These are phyloP conservation scores for Stenodera caucasica DNA, from an alignment of 2,888 invertebrate genomes.

Conservation along the genomic window DNA sequence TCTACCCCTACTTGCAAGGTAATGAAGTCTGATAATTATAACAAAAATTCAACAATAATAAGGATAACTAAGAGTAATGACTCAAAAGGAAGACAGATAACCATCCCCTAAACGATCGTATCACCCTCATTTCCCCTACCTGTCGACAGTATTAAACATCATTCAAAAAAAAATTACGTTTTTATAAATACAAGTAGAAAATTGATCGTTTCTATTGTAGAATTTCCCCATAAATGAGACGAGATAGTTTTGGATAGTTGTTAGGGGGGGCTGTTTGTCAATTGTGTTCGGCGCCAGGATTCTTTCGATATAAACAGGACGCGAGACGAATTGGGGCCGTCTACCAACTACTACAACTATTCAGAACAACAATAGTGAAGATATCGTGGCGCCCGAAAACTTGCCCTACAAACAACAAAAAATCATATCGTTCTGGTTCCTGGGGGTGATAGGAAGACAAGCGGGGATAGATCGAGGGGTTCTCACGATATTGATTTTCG, in stretches of 20 bases:
- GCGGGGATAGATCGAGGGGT: neutral
- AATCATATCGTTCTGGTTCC: slow-evolving; percentile 16
- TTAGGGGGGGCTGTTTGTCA: neutral
- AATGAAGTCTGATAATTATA: slow-evolving; percentile 43
- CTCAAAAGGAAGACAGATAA: slow-evolving; percentile 27
- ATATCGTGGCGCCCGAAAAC: slow-evolving; percentile 25
- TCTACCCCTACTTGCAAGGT: slow-evolving; percentile 28
- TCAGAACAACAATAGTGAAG: neutral
- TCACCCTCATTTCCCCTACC: neutral
- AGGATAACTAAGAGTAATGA: slow-evolving; percentile 39
- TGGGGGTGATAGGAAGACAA: neutral
- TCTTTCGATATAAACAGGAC: neutral
- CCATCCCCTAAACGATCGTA: neutral
- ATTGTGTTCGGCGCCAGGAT: neutral
- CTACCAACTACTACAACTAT: neutral
- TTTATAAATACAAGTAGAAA: no score
- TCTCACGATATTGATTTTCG: slow-evolving; percentile 20
- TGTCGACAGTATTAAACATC: neutral
- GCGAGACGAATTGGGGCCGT: slow-evolving; percentile 6
- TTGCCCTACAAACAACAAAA: slow-evolving; percentile 22
- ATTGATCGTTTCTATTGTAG: no score
- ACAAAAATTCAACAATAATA: slow-evolving; percentile 37
- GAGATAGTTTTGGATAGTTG: neutral
- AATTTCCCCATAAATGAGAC: no score
- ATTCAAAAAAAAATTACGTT: no score